Conservation (phyloP, 2,113 vertebrate genomes). For the Carettochelys insculpta region DNA sequence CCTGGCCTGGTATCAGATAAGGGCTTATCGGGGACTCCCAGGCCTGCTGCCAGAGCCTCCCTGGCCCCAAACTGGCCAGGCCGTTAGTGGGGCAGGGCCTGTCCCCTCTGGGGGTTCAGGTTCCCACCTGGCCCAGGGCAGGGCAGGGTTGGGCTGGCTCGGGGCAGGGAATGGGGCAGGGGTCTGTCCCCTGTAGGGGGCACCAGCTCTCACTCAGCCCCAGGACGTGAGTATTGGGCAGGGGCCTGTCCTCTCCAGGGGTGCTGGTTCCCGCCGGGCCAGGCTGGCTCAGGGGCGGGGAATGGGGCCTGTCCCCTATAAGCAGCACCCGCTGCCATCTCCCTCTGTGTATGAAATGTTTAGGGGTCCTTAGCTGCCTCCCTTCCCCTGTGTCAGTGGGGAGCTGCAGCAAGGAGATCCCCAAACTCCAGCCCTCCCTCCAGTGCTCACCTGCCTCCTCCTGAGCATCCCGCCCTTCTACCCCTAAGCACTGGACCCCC, state of each 20-base stretch:
- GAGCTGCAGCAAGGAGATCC: neutral
- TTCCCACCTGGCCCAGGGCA: neutral
- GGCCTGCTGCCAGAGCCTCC: neutral
- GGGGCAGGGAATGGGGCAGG: neutral
- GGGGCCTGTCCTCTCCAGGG: too few relatives aligned
- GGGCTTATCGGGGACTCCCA: constrained; percentile 19
- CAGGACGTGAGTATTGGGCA: too few relatives aligned
- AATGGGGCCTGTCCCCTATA: too few relatives aligned
- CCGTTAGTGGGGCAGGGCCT: neutral
- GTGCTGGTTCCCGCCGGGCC: neutral
- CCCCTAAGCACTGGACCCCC: too few relatives aligned
- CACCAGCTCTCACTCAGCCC: neutral
- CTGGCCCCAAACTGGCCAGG: neutral
- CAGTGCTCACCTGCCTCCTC: neutral
- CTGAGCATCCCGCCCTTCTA: too few relatives aligned
- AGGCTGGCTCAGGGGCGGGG: too few relatives aligned
- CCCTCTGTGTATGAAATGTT: neutral
- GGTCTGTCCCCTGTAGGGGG: neutral
- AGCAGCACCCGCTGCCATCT: too few relatives aligned
- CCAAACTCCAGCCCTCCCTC: neutral
- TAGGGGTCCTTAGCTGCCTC: neutral
- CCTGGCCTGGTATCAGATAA: constrained; percentile 13
- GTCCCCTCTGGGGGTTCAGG: neutral
- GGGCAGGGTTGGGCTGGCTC: neutral
- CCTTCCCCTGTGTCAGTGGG: neutral